Evolutionary conservation across 1,140 invertebrate species (phyloP), one percentile per base, ranked within the genome.

Genomic region (Fopius arisanus): DNA sequence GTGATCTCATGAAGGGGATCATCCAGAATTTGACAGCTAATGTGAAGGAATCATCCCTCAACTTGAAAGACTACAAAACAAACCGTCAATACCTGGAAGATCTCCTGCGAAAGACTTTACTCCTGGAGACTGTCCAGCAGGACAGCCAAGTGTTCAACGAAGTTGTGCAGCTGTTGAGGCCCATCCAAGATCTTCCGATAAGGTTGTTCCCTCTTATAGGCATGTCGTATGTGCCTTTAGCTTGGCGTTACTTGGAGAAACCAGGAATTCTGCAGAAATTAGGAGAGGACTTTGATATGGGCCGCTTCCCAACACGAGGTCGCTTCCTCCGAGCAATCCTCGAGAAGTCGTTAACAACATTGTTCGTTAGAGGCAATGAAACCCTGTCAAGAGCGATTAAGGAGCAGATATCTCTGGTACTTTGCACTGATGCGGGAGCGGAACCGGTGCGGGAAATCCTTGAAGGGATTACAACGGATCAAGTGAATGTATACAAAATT

Each of bases 231-330:
- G 2, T 5, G 12, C 21, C 26, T 10, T 1, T 19, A 12, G 59
- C 67, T 4, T 10, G 23, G 26, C 28, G 48, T 66, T 43, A 14
- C 9, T 59, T 63, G 23, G 10, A 28, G 29, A 66, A 48, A 14
- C 29, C 59, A 4, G 28, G 37, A 2, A 23, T 67, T 0, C 9
- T 54, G 4, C 26, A 62, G 4, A 5, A 33, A 26, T 59, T 75
- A 16, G 62, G 68, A 10, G 40, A 70, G 4, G 68, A 70, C 23
- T 70, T 75, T 29, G 73, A 75, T 37, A 6, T 75, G 12, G 73
- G 73, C 2, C 10, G 67, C 0, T 75, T 70, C 37, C 21, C n/a
- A n/a, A 51, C 37, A 12, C 65, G 65, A 51, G 73, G 67, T 33
- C 10, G 7, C 1, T 19, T 75, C 14, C 19, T 70, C 0, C 70